Evolutionary conservation across 2,888 invertebrate species (phyloP).

Genomic region (Neocrepidodera transversa): DNA sequence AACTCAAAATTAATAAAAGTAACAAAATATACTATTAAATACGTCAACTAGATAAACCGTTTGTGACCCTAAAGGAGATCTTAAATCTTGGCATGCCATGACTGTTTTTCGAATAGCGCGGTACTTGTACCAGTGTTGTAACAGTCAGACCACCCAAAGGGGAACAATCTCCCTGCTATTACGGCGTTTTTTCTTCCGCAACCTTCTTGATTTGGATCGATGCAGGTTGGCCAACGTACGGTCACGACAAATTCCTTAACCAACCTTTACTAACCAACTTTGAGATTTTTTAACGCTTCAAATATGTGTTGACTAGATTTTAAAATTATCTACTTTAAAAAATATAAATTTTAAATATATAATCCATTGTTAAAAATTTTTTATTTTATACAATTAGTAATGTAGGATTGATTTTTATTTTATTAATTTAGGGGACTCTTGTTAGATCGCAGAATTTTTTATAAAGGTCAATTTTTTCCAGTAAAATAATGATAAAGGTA

Average conservation of each 20-base stretch:
- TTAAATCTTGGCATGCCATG: slow-evolving; percentile 5
- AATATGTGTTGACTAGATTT: no score
- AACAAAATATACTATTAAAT: no score
- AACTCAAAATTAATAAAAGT: no score
- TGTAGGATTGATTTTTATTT: no score
- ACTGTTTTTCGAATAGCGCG: slow-evolving; percentile 14
- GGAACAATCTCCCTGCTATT: slow-evolving; percentile 23
- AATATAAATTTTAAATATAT: no score
- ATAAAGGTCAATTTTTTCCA: no score
- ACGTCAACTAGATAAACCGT: neutral
- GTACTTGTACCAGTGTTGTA: slow-evolving; percentile 17
- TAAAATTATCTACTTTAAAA: no score
- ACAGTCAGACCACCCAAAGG: slow-evolving; percentile 32
- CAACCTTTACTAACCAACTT: slow-evolving; percentile 16
- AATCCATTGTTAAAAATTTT: no score
- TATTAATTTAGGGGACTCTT: no score
- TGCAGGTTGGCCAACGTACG: slow-evolving; percentile 28
- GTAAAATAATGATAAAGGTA: no score
- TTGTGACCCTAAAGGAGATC: neutral
- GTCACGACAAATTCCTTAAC: slow-evolving; percentile 31
- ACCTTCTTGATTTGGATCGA: slow-evolving; percentile 26
- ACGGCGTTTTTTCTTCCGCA: slow-evolving; percentile 14
- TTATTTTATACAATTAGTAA: no score
- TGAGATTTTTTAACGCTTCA: neutral
- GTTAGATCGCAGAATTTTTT: no score